phyloP scores from a whole-genome alignment of 2,888 invertebrate species.

The Cantharis rufa region DNA sequence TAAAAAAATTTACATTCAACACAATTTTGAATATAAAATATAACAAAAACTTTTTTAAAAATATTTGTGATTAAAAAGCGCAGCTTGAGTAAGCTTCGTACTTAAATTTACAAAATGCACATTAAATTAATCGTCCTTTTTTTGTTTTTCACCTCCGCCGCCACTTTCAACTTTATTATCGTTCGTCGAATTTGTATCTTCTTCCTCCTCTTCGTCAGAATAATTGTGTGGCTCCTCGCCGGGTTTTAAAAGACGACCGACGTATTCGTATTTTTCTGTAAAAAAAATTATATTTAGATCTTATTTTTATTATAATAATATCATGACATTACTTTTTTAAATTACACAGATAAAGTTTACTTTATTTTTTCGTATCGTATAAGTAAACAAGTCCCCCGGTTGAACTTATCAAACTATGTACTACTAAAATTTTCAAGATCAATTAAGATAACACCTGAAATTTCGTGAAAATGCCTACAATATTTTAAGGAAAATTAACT shows the following conservation, averaged over 20 bases:
- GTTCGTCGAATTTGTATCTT: constrained; percentile 59
- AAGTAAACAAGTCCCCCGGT: not conserved
- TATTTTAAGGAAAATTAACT: not conserved
- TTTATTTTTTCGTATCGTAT: not conserved
- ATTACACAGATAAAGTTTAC: not conserved
- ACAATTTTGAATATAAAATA: not conserved
- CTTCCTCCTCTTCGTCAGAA: constrained; percentile 83
- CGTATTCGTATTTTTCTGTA: constrained; percentile 90
- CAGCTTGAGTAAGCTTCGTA: constrained; percentile 21
- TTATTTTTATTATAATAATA: not conserved
- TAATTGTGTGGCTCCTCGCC: constrained; percentile 90
- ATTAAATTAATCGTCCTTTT: constrained; percentile 47
- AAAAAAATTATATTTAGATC: constrained; percentile 6
- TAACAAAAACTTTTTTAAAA: not conserved
- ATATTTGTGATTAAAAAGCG: constrained; percentile 16
- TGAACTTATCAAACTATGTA: not conserved
- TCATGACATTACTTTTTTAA: not conserved
- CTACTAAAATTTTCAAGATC: not conserved
- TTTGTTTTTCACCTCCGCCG: constrained; percentile 54
- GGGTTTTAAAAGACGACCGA: constrained; percentile 87
- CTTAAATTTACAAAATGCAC: constrained; percentile 19
- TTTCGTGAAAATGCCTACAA: not conserved
- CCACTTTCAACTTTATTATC: constrained; percentile 38
- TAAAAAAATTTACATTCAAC: not conserved
- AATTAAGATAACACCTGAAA: not conserved